Percentiles rank a stretch among this genome's conserved stretches.
These are phyloP conservation scores for Bombus ignitus DNA, from an alignment of 1,140 invertebrate genomes.

Conservation along the genomic window DNA sequence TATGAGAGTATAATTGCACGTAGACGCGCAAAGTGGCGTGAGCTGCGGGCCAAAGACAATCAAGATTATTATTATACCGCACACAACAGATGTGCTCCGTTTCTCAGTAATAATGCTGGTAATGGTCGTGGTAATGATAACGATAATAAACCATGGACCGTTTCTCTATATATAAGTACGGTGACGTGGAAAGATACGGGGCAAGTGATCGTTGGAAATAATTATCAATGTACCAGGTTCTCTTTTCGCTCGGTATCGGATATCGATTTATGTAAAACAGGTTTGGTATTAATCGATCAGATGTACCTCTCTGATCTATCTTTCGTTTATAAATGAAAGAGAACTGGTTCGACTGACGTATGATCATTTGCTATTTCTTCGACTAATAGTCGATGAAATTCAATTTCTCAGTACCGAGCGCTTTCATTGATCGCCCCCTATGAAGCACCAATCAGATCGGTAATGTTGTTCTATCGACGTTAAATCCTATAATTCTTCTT, in stretches of 20 bases:
- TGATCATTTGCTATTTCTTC: constrained; percentile 44
- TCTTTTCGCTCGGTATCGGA: background rate
- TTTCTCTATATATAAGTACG: background rate
- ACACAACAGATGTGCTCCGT: constrained; percentile 35
- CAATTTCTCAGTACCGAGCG: constrained; percentile 22
- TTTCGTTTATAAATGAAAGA: constrained; percentile 43
- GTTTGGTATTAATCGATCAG: constrained; percentile 51
- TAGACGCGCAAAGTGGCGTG: constrained; percentile 69
- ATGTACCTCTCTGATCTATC: constrained; percentile 39
- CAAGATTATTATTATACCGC: constrained; percentile 71
- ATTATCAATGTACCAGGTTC: constrained; percentile 50
- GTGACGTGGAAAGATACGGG: background rate
- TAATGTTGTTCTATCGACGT: background rate
- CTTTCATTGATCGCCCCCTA: background rate
- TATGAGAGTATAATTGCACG: constrained; percentile 66
- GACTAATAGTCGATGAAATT: constrained; percentile 53
- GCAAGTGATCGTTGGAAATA: constrained; percentile 46
- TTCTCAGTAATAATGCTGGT: constrained; percentile 62
- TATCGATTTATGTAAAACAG: constrained; percentile 13
- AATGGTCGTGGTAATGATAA: constrained; percentile 66
- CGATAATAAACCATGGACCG: constrained; percentile 40
- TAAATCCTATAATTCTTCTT: no score
- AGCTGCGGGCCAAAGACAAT: constrained; percentile 65
- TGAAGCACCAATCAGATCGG: background rate
- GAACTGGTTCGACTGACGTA: constrained; percentile 54